Evolutionary conservation across 2,113 vertebrate species (phyloP), one percentile per base, ranked within the genome.

Genomic region (Parotia lawesii): DNA sequence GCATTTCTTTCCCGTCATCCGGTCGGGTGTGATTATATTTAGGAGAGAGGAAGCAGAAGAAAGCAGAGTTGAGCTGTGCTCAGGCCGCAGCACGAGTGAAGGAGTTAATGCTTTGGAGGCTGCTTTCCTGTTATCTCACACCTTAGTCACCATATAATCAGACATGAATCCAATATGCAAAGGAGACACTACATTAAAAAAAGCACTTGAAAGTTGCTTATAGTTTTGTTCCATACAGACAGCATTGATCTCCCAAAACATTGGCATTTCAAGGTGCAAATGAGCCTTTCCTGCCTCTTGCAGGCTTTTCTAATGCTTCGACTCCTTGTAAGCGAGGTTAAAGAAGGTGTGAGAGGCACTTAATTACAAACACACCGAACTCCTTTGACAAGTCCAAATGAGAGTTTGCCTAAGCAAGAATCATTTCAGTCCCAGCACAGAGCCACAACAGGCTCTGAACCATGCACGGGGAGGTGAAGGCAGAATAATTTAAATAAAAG

Each of bases 311-410:
- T 76, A 58, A 69, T 3, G 10, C 84, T 91, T 64, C 23, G 33
- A 10, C 92, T 90, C 48, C 28, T 8, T 15, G 44, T 75, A 83
- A 91, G 87, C 0, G 73, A 93, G 95, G 92, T 88, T 97, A 97
- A 95, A 85, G 70, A 19, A 95, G 94, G 87, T 91, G 92, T 91
- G 93, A 97, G 85, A 92, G 86, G 94, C 94, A 82, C 86, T 94
- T 96, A 94, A 91, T 96, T 96, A 89, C 91, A 79, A 96, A 80
- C 81, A 74, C 86, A 69, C 84, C 22, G 0, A 81, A 85, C 82
- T 56, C 89, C 91, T 97, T 80, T 93, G 96, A 96, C 94, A 77
- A 87, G 92, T 92, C 96, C 91, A 90, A 85, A 92, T 89, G 85
- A 71, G 95, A 94, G 87, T 84, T 87, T 95, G 85, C 73, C 89